These are phyloP conservation scores for Zingel zingel DNA, from an alignment of 2,113 vertebrate species.

Conservation along the genomic window DNA sequence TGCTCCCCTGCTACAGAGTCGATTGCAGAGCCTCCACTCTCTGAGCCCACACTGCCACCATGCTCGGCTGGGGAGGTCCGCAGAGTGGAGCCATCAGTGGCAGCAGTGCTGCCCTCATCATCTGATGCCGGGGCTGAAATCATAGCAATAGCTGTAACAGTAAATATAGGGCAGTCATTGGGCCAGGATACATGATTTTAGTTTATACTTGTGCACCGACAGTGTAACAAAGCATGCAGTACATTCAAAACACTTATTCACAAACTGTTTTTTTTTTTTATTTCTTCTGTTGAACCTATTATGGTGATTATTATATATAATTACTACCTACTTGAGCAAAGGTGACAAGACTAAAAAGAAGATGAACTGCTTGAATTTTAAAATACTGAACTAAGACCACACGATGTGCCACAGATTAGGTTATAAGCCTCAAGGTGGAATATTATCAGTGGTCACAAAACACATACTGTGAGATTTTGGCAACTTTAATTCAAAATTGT, in stretches of 20 bases:
- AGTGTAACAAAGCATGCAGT: conserved; percentile 31
- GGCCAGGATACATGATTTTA: conserved; percentile 64
- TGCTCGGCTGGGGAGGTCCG: conserved; percentile 98
- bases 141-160: conserved; percentile 97
- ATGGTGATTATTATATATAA: conserved; percentile 10
- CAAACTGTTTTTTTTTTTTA: not conserved
- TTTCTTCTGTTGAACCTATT: not conserved
- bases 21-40: conserved; percentile 97
- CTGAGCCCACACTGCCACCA: conserved; percentile 97
- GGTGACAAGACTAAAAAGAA: not conserved
- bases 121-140: conserved; percentile 99
- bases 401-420: not conserved
- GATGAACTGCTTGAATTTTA: not conserved
- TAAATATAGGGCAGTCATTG: conserved; percentile 87
- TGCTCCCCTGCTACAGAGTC: conserved; percentile 98
- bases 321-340: not conserved
- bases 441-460: not conserved
- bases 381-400: not conserved
- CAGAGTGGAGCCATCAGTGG: conserved; percentile 97
- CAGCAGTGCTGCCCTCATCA: conserved; percentile 98
- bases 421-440: not conserved
- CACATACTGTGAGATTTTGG: not conserved
- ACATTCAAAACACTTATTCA: conserved; percentile 10
- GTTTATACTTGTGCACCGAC: conserved; percentile 47
- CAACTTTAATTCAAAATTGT: not conserved